Evolutionary conservation across 1,140 invertebrate species (phyloP).

Genomic region (Dendroctonus valens): DNA sequence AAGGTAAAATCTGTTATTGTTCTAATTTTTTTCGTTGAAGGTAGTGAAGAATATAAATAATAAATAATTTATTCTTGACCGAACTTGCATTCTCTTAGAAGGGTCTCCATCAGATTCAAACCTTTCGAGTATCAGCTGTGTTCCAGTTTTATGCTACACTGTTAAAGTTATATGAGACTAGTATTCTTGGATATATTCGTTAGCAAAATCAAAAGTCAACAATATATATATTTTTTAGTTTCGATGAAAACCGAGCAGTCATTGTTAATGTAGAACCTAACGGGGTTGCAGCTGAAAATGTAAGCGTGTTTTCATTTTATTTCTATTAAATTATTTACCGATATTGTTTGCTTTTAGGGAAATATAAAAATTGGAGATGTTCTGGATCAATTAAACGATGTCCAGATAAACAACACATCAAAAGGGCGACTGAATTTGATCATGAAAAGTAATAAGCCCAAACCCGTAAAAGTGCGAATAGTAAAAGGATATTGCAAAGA

Average conservation of each 20-base stretch:
- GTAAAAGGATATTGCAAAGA: conserved; percentile 56
- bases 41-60: not conserved
- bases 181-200: not conserved
- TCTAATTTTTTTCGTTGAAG: not conserved
- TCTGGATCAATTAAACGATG: conserved; percentile 63
- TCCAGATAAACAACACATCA: conserved; percentile 51
- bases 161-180: too few species aligned
- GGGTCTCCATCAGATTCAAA: not conserved
- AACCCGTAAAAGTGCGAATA: conserved; percentile 56
- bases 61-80: too few species aligned
- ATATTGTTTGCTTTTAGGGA: conserved; percentile 50
- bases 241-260: conserved; percentile 56
- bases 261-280: conserved; percentile 55
- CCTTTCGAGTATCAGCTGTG: not conserved
- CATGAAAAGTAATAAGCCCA: conserved; percentile 53
- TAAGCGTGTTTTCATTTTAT: conserved; percentile 42
- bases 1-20: conserved; percentile 46
- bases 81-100: too few species aligned
- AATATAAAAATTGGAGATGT: conserved; percentile 62
- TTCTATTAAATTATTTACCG: conserved; percentile 27
- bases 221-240: too few species aligned
- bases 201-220: too few species aligned
- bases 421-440: conserved; percentile 55
- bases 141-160: too few species aligned
- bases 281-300: conserved; percentile 60